Percentiles rank a stretch among this genome's conserved stretches.
phyloP scores from a whole-genome alignment of 2,797 vertebrate genomes.

The Carduelis carduelis region DNA sequence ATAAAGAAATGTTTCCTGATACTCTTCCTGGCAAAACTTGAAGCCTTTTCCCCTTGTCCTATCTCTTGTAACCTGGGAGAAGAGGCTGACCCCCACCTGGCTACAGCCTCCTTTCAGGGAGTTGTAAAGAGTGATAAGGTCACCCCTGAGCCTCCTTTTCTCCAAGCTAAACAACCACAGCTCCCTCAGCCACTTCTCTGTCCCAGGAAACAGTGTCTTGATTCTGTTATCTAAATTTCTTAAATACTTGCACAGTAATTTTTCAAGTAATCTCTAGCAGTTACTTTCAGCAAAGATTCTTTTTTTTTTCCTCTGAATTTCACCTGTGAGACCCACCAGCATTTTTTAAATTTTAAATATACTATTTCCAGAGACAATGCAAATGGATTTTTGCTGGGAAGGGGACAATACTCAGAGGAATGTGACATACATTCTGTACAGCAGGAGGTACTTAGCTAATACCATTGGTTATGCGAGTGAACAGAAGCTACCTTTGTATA shows the following conservation, averaged over 20 bases:
- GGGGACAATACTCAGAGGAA: not conserved
- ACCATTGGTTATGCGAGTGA: not conserved
- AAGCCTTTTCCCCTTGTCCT: not conserved
- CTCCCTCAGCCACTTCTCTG: not conserved
- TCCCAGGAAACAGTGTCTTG: not conserved
- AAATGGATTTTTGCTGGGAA: not conserved
- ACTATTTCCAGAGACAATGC: not conserved
- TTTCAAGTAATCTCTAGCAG: not conserved
- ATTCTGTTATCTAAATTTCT: not conserved
- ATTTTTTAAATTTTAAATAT: not conserved
- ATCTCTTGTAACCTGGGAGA: not conserved
- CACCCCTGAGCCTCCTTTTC: not conserved
- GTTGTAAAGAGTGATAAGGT: not conserved
- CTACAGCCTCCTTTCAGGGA: not conserved
- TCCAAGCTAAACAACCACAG: not conserved
- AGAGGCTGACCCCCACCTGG: not conserved
- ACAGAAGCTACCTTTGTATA: not conserved
- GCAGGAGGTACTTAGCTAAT: not conserved
- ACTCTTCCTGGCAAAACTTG: not conserved
- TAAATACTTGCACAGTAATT: not conserved
- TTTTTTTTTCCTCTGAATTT: not conserved
- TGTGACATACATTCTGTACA: not conserved
- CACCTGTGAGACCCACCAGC: not conserved
- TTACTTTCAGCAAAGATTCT: not conserved
- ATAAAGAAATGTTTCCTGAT: not conserved